These are phyloP conservation scores for Therioaphis trifolii DNA, from an alignment of 2,888 invertebrate genomes.

Conservation along the genomic window DNA sequence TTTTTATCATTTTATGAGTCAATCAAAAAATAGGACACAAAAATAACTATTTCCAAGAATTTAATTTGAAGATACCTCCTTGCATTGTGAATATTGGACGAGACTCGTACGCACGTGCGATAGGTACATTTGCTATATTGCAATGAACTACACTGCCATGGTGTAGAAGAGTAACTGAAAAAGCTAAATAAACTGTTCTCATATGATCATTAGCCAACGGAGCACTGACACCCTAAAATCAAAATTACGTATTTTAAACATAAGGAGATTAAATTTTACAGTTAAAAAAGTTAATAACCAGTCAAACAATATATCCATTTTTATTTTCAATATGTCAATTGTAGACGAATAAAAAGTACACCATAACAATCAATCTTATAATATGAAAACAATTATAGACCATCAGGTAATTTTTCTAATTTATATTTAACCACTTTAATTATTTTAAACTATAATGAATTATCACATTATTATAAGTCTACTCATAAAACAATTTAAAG, in stretches of 20 bases:
- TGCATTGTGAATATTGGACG: constrained; percentile 82
- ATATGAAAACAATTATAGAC: neutral
- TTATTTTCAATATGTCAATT: neutral
- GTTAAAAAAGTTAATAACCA: neutral
- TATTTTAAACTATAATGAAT: neutral
- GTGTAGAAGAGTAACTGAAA: constrained; percentile 84
- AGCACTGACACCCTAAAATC: constrained; percentile 58
- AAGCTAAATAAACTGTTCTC: constrained; percentile 80
- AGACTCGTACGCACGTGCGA: constrained; percentile 80
- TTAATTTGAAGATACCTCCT: constrained; percentile 70
- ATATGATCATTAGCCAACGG: constrained; percentile 43
- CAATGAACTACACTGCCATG: constrained; percentile 87
- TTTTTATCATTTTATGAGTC: too few species aligned
- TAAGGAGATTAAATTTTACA: neutral
- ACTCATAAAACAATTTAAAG: too few species aligned
- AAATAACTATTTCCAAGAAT: too few species aligned
- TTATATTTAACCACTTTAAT: neutral
- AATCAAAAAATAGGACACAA: neutral
- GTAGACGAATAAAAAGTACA: neutral
- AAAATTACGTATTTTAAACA: constrained; percentile 3
- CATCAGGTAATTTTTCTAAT: neutral
- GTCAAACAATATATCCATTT: neutral
- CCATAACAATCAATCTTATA: neutral
- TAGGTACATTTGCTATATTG: constrained; percentile 83
- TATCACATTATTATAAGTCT: too few species aligned